Evolutionary conservation across 2,113 vertebrate species (phyloP).

Genomic region (Pipra filicauda): DNA sequence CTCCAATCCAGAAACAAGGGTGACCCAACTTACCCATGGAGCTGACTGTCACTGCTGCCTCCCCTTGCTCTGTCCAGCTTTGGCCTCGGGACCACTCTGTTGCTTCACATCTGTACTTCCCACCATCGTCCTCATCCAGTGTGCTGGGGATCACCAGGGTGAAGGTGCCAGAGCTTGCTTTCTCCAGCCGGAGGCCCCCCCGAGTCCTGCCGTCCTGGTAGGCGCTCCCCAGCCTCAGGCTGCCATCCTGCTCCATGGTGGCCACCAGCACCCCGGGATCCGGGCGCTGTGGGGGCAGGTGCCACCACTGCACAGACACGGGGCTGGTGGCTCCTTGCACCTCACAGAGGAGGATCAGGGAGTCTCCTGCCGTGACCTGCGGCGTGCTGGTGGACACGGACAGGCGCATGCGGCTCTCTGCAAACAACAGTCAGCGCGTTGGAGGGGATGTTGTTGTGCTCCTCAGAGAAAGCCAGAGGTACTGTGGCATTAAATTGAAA

Average conservation of each 20-base stretch:
- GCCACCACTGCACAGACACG: constrained; percentile 82
- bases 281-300: not conserved
- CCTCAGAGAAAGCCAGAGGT: not conserved
- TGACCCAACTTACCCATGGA: constrained; percentile 70
- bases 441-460: not conserved
- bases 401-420: constrained; percentile 75
- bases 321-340: constrained; percentile 54
- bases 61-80: constrained; percentile 45
- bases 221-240: not conserved
- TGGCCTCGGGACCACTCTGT: constrained; percentile 55
- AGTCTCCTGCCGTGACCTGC: constrained; percentile 61
- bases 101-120: constrained; percentile 75
- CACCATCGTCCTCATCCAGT: not conserved
- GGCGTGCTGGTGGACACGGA: not conserved
- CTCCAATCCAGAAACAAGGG: not conserved
- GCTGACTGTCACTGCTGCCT: constrained; percentile 54
- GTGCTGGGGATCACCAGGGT: constrained; percentile 74
- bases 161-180: constrained; percentile 50
- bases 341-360: constrained; percentile 73
- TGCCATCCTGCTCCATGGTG: constrained; percentile 70
- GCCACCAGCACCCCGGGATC: constrained; percentile 48
- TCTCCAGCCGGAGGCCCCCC: constrained; percentile 49
- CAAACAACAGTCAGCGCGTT: not conserved
- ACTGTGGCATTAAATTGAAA: not conserved
- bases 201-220: not conserved